Evolutionary conservation across 2,888 invertebrate genomes (phyloP), one percentile per base, ranked within the genome.

Genomic region (Calameuta pallipes): DNA sequence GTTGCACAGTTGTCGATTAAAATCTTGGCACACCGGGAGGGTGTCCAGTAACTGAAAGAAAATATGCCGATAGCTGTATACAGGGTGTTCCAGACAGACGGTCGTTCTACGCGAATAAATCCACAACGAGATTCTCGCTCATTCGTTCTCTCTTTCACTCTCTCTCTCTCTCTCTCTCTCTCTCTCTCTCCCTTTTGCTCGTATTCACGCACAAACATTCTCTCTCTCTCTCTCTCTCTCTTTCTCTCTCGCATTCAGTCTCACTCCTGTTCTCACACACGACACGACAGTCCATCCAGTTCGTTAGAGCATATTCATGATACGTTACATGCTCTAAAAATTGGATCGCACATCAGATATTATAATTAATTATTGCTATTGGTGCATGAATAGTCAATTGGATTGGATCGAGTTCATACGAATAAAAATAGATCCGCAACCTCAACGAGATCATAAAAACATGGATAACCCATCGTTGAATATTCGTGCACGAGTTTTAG

Each of bases 1-100:
- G 94, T 96, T 96, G 95, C 97, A 98, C 94, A 97, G 96, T 94
- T 97, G 97, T 94, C 96, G 96, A 96, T 98, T 98, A 98, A 98
- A 98, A 98, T 98, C 98, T 97, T 97, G 98, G 98, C 97, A 98
- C 96, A 98, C 98, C 97, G 96, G 98, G 97, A 97, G 98, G 98
- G 97, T 98, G 98, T 97, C 98, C 98, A 97, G 98, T 97, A 98
- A 98, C 98, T 98, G 97, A 91, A 96, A 96, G 92, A 92, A 91
- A 91, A 91, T 88, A 88, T 87, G 86, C 85, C 89, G 85, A 84
- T 83, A 87, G 83, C 85, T 86, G 84, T 89, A 87, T 87, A 88
- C 83, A 84, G 79, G 76, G 70, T 33, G 70, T 70, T 70, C 70
- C 70, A 70, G 70, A 70, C 70, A 31, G 31, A 30, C n/a, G 70